phyloP scores from a whole-genome alignment of 2,888 invertebrate species.

The Apamea anceps region DNA sequence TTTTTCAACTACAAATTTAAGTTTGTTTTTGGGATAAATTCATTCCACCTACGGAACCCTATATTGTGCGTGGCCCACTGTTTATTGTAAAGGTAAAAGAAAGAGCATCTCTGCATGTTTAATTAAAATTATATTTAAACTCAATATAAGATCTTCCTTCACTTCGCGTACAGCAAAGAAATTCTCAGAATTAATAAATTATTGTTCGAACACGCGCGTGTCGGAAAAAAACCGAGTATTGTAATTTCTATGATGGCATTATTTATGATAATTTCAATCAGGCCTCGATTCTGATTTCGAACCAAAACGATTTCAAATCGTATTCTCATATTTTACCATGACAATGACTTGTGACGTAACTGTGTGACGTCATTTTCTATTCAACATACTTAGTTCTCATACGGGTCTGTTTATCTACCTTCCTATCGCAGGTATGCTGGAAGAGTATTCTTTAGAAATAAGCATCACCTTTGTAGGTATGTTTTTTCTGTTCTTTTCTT shows the following conservation, averaged over 20 bases:
- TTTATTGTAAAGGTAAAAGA: no score
- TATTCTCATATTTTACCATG: not conserved
- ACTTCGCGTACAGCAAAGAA: not conserved
- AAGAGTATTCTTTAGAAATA: no score
- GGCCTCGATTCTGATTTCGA: not conserved
- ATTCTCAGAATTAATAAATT: not conserved
- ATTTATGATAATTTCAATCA: constrained; percentile 1
- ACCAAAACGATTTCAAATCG: not conserved
- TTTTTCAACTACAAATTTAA: no score
- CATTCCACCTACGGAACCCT: no score
- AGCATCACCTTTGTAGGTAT: no score
- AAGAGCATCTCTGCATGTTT: no score
- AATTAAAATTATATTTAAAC: no score
- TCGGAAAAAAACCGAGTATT: not conserved
- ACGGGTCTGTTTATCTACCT: no score
- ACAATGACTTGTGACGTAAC: not conserved
- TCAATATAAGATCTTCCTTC: not conserved
- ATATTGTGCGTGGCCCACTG: no score
- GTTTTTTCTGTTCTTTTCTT: no score
- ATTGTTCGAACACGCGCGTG: not conserved
- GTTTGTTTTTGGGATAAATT: no score
- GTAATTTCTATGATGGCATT: not conserved
- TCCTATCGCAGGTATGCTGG: no score
- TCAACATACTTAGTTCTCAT: not conserved
- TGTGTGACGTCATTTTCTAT: not conserved